phyloP scores from a whole-genome alignment of 2,797 vertebrate genomes.

The Psittacula derbiana region DNA sequence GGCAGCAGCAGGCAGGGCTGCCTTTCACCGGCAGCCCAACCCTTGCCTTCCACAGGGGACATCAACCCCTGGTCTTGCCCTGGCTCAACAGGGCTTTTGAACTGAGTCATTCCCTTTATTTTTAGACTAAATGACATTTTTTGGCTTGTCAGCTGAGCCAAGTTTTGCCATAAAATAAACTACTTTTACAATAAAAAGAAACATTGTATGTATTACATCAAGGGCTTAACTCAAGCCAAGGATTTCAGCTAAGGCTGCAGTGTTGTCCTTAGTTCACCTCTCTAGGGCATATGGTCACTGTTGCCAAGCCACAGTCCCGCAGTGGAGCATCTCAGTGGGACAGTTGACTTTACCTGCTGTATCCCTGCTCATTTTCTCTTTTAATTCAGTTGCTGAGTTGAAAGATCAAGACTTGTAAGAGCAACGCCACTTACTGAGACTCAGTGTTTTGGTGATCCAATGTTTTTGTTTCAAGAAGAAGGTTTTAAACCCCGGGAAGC shows the following conservation, averaged over 20 bases:
- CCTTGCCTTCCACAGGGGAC: neutral
- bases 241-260: slow-evolving; percentile 25
- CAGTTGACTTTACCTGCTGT: neutral
- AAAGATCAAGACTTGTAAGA: neutral
- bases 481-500: neutral
- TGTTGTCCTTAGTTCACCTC: slow-evolving; percentile 12
- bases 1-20: neutral
- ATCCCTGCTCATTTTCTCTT: neutral
- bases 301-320: neutral
- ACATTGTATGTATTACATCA: neutral
- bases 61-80: neutral
- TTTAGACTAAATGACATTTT: slow-evolving; percentile 36
- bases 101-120: neutral
- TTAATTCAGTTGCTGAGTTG: neutral
- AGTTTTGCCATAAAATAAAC: slow-evolving; percentile 38
- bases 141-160: slow-evolving; percentile 19
- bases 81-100: neutral
- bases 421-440: accelerated
- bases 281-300: neutral
- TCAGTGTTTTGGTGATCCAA: neutral
- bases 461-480: neutral
- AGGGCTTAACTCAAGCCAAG: slow-evolving; percentile 29
- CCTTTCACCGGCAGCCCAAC: neutral
- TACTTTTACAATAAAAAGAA: slow-evolving; percentile 32
- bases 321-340: neutral